These are phyloP conservation scores for Epinotia brunnichana DNA, from an alignment of 2,888 invertebrate species.

Conservation along the genomic window DNA sequence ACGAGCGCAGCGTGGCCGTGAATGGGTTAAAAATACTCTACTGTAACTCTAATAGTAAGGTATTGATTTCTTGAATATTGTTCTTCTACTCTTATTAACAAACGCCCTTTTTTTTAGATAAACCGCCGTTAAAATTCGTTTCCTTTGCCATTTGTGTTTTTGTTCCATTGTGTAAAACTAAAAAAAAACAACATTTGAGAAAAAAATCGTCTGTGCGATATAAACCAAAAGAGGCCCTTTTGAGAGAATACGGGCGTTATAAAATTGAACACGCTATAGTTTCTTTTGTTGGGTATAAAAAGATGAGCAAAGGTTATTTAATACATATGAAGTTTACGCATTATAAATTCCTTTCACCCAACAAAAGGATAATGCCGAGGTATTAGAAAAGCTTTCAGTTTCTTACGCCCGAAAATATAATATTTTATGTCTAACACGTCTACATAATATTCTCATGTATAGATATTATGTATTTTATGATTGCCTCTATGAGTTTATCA, in stretches of 20 bases:
- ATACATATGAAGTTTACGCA: constrained; percentile 2
- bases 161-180: too few relatives aligned
- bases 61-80: too few relatives aligned
- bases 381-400: constrained; percentile 26
- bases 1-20: too few relatives aligned
- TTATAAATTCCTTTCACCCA: constrained; percentile 13
- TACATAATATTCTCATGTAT: neutral
- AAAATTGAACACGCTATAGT: too few relatives aligned
- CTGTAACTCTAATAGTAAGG: too few relatives aligned
- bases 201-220: neutral
- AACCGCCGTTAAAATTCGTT: too few relatives aligned
- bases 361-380: constrained; percentile 28
- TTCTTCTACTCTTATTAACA: too few relatives aligned
- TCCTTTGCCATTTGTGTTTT: too few relatives aligned
- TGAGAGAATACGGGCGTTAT: neutral
- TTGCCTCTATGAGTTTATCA: neutral
- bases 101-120: too few relatives aligned
- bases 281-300: constrained; percentile 1
- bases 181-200: too few relatives aligned
- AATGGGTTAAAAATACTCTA: too few relatives aligned
- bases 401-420: constrained; percentile 17
- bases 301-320: neutral
- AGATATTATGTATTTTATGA: constrained; percentile 3
- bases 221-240: neutral
- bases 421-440: constrained; percentile 6